Conservation (phyloP, 1,140 invertebrate genomes). For the Leptinotarsa undecemlineata region DNA sequence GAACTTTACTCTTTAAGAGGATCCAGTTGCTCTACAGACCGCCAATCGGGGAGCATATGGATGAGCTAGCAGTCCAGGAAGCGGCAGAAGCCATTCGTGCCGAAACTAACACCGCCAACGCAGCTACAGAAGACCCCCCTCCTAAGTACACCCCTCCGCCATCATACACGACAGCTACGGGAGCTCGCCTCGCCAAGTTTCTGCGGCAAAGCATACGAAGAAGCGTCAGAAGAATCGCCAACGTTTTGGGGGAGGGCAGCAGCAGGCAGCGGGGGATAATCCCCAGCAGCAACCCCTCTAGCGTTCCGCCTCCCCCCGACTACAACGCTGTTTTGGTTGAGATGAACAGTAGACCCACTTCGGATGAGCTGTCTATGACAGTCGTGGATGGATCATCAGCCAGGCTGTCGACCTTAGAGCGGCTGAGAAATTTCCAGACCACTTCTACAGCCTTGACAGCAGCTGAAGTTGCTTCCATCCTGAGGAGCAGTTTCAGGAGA, state of each 20-base stretch:
- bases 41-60: conserved; percentile 59
- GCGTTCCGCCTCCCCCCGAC: conserved; percentile 63
- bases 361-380: conserved; percentile 28
- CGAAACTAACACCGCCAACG: conserved; percentile 42
- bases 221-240: conserved; percentile 72
- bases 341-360: conserved; percentile 39
- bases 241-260: conserved; percentile 56
- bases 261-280: not conserved
- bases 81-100: conserved; percentile 48
- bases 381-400: conserved; percentile 24
- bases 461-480: conserved; percentile 62
- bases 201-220: conserved; percentile 78
- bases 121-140: conserved; percentile 75
- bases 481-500: conserved; percentile 63
- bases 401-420: conserved; percentile 41
- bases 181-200: conserved; percentile 77
- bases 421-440: conserved; percentile 39
- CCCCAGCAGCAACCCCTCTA: conserved; percentile 19
- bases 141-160: conserved; percentile 92
- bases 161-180: conserved; percentile 88
- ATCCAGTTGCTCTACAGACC: conserved; percentile 76
- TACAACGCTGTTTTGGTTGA: conserved; percentile 66
- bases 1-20: conserved; percentile 60
- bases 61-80: conserved; percentile 48
- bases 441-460: conserved; percentile 58